Evolutionary conservation across 2,113 vertebrate genomes (phyloP).

Genomic region (Anhinga rufa): DNA sequence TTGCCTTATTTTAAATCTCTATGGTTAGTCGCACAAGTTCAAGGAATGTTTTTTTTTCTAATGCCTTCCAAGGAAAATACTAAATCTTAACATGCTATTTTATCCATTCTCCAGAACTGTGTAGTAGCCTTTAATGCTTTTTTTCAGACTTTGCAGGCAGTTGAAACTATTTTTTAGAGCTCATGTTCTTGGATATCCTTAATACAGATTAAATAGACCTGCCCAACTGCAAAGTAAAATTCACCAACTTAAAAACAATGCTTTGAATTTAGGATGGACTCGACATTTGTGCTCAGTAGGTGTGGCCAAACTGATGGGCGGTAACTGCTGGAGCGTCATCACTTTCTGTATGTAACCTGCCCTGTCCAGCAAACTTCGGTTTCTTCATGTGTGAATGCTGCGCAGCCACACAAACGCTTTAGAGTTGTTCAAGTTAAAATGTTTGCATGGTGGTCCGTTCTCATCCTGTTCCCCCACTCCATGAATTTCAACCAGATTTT

Average conservation of each 20-base stretch:
- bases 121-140: not conserved
- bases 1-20: not conserved
- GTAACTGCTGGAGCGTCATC: not conserved
- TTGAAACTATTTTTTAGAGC: not conserved
- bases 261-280: not conserved
- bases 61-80: not conserved
- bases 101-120: not conserved
- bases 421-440: not conserved
- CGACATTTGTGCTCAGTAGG: not conserved
- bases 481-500: not conserved
- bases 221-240: not conserved
- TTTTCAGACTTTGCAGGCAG: not conserved
- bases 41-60: not conserved
- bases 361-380: not conserved
- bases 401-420: not conserved
- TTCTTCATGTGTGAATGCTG: not conserved
- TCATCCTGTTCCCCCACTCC: not conserved
- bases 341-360: not conserved
- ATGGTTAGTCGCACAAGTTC: not conserved
- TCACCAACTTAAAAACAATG: not conserved
- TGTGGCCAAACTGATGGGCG: not conserved
- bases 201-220: not conserved
- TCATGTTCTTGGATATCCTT: not conserved
- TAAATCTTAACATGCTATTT: not conserved
- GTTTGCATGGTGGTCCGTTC: not conserved